phyloP scores from a whole-genome alignment of 2,888 invertebrate species.

The Cepaea hortensis region DNA sequence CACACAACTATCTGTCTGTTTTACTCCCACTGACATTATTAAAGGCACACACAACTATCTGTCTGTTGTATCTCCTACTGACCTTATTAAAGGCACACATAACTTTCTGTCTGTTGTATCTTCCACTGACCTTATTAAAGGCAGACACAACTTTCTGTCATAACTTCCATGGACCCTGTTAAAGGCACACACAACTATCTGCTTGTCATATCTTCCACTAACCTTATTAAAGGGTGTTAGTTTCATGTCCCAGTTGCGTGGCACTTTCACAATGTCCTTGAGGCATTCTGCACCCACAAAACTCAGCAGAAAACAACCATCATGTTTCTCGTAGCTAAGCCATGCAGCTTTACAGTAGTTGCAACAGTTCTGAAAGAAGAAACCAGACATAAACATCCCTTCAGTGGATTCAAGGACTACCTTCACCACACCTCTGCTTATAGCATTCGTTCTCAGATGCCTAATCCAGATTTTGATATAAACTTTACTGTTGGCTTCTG shows the following conservation, averaged over 20 bases:
- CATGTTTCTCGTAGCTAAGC: neutral
- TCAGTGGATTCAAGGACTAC: too few relatives aligned
- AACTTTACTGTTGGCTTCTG: too few relatives aligned
- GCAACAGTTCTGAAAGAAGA: constrained; percentile 21
- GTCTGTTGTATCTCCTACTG: too few relatives aligned
- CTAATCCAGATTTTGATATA: too few relatives aligned
- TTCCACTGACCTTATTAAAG: too few relatives aligned
- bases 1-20: too few relatives aligned
- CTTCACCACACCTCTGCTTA: too few relatives aligned
- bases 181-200: neutral
- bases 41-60: too few relatives aligned
- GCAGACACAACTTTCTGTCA: neutral
- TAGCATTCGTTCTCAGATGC: too few relatives aligned
- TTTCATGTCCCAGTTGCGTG: constrained; percentile 6
- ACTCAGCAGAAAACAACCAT: constrained; percentile 18
- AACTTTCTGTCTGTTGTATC: too few relatives aligned
- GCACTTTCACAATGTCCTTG: neutral
- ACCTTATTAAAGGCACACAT: too few relatives aligned
- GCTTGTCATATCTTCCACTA: neutral
- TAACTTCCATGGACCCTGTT: neutral
- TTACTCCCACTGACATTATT: too few relatives aligned
- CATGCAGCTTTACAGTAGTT: constrained; percentile 22
- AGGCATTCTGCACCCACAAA: constrained; percentile 18
- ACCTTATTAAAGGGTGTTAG: constrained; percentile 17
- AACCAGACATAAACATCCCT: neutral